Base-by-base conservation (phyloP, 2,113 vertebrate genomes). In the Pongo pygmaeus region DNA sequence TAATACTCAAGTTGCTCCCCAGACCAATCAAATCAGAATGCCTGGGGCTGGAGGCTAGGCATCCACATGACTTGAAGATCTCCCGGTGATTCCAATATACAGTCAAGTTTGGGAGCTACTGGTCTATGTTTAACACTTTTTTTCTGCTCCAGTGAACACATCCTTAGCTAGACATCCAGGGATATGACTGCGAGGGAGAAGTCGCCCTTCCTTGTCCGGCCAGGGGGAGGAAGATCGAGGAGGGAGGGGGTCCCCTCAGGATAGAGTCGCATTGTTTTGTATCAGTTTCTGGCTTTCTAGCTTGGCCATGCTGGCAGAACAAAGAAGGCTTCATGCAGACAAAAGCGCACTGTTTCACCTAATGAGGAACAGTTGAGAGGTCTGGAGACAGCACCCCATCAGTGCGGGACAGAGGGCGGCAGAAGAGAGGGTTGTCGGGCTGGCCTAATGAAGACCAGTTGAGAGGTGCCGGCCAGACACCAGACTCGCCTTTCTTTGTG, bases 311-410 rank as follows among this genome's bases (percentile, higher is more conserved):
- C 98, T 97, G 93, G 61, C 20, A 16, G 98, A 99, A 99, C 99
- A 99, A 99, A 99, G 98, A 97, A 97, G 98, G 98, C 98, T 99
- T 99, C 98, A 99, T 99, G 93, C 43, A 64, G 98, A 99, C 99
- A 99, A 99, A 98, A 98, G 98, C 96, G 69, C 97, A 96, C 99
- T 99, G 99, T 99, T 99, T 97, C 94, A 98, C 98, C 98, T 99
- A 99, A 99, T 99, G 99, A 99, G 98, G 98, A 99, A 97, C 99
- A 99, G 99, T 99, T 99, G 99, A 99, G 99, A 99, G 99, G 98
- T 98, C 98, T 98, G 98, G 98, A 99, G 98, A 99, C 98, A 98
- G 98, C 98, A 97, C 98, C 98, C 98, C 98, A 91, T 98, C 98
- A 57, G 96, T 84, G 94, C 57, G 48, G 98, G 98, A 79, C 93